Percentiles rank a stretch among this genome's conserved stretches.
Evolutionary conservation across 2,888 invertebrate species (phyloP).

Genomic region (Lymantria monacha): DNA sequence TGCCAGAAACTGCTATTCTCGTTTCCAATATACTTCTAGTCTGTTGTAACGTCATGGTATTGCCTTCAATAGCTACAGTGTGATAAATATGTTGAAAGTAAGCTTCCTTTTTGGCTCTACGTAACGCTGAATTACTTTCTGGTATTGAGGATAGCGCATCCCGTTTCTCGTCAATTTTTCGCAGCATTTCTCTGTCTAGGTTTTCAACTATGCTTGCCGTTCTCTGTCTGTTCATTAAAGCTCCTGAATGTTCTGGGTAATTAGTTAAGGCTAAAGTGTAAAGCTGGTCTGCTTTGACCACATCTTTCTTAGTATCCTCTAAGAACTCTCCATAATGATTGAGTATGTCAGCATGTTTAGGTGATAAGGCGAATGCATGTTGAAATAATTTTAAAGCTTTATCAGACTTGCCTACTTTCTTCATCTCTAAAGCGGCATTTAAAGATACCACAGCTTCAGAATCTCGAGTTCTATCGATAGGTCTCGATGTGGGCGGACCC

Average conservation of each 20-base stretch:
- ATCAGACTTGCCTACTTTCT: slow-evolving; percentile 89
- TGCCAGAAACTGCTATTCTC: slow-evolving; percentile 87
- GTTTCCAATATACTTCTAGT: slow-evolving; percentile 96
- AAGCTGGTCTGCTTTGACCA: slow-evolving; percentile 94
- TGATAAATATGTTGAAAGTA: slow-evolving; percentile 98
- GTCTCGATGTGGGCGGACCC: slow-evolving; percentile 35
- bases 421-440: slow-evolving; percentile 93
- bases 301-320: slow-evolving; percentile 91
- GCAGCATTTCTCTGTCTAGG: slow-evolving; percentile 90
- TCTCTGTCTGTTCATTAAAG: slow-evolving; percentile 90
- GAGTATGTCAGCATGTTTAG: slow-evolving; percentile 95
- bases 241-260: slow-evolving; percentile 91
- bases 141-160: slow-evolving; percentile 91
- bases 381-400: slow-evolving; percentile 93
- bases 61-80: slow-evolving; percentile 98
- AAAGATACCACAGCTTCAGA: slow-evolving; percentile 92
- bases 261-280: slow-evolving; percentile 93
- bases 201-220: slow-evolving; percentile 95
- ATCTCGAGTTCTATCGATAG: slow-evolving; percentile 54
- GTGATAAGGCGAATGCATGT: slow-evolving; percentile 95
- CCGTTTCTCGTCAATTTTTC: slow-evolving; percentile 91
- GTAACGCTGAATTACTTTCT: slow-evolving; percentile 88
- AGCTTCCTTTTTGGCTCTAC: slow-evolving; percentile 95
- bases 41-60: slow-evolving; percentile 96
- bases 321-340: slow-evolving; percentile 96